These are phyloP conservation scores for Pipa parva DNA, from an alignment of 2,113 vertebrate species.

Conservation along the genomic window DNA sequence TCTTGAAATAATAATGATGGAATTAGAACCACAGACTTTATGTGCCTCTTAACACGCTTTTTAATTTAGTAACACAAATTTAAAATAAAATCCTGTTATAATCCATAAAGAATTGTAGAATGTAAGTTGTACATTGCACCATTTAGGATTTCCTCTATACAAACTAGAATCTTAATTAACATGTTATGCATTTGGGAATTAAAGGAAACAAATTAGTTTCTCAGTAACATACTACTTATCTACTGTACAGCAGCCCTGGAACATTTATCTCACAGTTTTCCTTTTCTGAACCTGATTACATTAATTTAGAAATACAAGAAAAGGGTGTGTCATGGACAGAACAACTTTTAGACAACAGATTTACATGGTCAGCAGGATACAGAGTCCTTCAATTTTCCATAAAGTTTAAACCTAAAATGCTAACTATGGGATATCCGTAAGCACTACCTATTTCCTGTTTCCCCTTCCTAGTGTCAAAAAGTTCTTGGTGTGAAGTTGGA, in stretches of 20 bases:
- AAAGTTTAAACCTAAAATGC: neutral
- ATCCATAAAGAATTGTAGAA: too few relatives aligned
- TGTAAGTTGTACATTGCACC: too few relatives aligned
- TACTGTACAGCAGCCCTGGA: too few relatives aligned
- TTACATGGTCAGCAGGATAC: neutral
- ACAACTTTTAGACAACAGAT: neutral
- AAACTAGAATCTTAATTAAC: too few relatives aligned
- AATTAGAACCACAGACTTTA: too few relatives aligned
- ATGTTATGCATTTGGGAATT: too few relatives aligned
- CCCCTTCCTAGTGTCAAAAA: neutral
- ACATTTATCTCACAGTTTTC: constrained; percentile 24
- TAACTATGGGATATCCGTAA: neutral
- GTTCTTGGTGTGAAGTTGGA: neutral
- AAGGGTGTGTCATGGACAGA: constrained; percentile 2
- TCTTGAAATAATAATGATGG: too few relatives aligned
- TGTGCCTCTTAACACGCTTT: too few relatives aligned
- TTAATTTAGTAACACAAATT: too few relatives aligned
- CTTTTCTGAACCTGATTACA: constrained; percentile 14
- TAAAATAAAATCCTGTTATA: too few relatives aligned
- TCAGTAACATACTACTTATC: neutral
- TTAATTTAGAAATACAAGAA: constrained; percentile 1
- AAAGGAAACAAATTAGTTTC: too few relatives aligned
- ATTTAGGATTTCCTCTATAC: too few relatives aligned
- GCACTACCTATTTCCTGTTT: neutral
- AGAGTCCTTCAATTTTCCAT: neutral